Conservation (phyloP, 1,140 invertebrate genomes). For the Neodiprion fabricii region DNA sequence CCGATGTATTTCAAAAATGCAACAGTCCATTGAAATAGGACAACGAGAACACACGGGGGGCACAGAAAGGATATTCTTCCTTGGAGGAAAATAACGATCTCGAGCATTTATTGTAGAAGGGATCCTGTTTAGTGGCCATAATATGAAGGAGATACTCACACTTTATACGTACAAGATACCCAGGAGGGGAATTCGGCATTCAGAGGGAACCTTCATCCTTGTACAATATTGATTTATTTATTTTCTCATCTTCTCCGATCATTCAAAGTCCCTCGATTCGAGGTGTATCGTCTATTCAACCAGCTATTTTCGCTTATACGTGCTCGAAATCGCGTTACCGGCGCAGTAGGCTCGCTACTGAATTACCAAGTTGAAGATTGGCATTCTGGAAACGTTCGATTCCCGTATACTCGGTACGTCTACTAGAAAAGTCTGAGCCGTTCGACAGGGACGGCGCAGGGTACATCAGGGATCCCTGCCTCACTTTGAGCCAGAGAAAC, state of each 20-base stretch:
- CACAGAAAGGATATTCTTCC: too few species aligned
- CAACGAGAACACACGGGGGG: background rate
- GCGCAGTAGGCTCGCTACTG: background rate
- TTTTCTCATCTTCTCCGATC: too few species aligned
- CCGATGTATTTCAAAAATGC: background rate
- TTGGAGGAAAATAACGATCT: too few species aligned
- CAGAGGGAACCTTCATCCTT: too few species aligned
- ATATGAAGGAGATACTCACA: too few species aligned
- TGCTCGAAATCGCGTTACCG: background rate
- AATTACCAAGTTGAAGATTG: constrained; percentile 6
- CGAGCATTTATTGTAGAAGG: too few species aligned
- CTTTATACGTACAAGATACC: too few species aligned
- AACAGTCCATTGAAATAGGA: background rate
- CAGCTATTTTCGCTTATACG: background rate
- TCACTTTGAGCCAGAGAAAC: background rate
- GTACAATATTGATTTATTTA: too few species aligned
- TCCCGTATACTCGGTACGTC: background rate
- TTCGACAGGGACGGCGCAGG: background rate
- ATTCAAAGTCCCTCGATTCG: too few species aligned
- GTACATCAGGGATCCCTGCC: background rate
- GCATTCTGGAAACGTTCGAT: background rate
- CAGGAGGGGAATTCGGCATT: too few species aligned
- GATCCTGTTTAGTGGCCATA: too few species aligned
- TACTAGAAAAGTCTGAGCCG: background rate
- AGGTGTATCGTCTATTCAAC: background rate